Percentiles rank a stretch among this genome's conserved stretches.
These are phyloP conservation scores for Cebuella pygmaea DNA, from an alignment of 2,797 vertebrate genomes.

Conservation along the genomic window DNA sequence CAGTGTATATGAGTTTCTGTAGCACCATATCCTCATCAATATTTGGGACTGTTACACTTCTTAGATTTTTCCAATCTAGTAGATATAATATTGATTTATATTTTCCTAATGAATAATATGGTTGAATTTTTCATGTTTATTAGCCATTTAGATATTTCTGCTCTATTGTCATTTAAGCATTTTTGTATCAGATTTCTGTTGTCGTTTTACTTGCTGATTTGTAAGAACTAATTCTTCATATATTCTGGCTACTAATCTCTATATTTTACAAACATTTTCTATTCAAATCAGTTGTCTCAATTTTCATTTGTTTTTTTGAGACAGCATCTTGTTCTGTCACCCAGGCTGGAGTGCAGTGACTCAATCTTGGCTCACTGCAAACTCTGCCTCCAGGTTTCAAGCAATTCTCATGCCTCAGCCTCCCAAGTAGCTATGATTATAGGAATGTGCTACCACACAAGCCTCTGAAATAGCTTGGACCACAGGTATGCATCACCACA, in stretches of 20 bases:
- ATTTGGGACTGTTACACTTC: not conserved
- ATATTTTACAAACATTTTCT: not conserved
- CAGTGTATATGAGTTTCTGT: not conserved
- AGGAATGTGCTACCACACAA: not conserved
- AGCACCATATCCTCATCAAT: not conserved
- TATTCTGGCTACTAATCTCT: not conserved
- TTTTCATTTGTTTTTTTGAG: no score
- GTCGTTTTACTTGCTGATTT: not conserved
- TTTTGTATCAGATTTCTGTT: not conserved
- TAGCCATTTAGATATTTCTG: not conserved
- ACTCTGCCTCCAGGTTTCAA: not conserved
- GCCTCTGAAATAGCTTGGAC: not conserved
- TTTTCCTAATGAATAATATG: conserved; percentile 4
- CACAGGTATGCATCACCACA: not conserved
- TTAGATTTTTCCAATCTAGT: not conserved
- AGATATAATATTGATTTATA: not conserved
- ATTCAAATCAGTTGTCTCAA: no score
- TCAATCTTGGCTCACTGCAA: not conserved
- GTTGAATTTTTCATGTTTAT: not conserved
- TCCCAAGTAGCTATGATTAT: not conserved
- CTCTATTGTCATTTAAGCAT: not conserved
- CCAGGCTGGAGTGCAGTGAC: not conserved
- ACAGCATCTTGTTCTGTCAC: not conserved
- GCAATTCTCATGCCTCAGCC: not conserved
- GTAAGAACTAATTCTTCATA: not conserved